Conservation (phyloP, 2,113 vertebrate genomes). For the Chiloscyllium plagiosum region DNA sequence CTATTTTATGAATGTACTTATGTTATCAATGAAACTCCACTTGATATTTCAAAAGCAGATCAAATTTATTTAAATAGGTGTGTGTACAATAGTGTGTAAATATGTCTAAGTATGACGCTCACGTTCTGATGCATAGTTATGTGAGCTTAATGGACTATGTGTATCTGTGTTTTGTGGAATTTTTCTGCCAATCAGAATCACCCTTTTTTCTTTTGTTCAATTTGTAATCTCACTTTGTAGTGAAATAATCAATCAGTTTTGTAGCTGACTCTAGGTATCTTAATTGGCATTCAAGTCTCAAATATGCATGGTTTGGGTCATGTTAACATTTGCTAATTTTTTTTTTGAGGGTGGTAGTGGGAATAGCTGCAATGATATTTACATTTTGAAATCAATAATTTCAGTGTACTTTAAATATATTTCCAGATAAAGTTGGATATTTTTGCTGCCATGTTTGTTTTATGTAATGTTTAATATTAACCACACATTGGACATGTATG, state of each 20-base stretch:
- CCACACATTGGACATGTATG: neutral
- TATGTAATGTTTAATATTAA: neutral
- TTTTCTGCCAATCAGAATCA: neutral
- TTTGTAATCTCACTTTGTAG: neutral
- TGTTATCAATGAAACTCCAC: neutral
- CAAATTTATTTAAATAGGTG: neutral
- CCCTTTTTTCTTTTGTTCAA: neutral
- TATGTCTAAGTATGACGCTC: neutral
- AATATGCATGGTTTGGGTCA: neutral
- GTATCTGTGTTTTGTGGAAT: neutral
- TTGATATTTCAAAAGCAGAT: neutral
- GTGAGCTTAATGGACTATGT: no score
- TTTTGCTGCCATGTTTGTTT: neutral
- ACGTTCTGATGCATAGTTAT: neutral
- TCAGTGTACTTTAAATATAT: neutral
- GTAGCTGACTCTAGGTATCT: neutral
- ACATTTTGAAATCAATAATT: neutral
- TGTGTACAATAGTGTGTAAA: neutral
- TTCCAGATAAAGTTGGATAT: neutral
- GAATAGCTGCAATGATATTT: neutral
- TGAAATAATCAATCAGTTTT: neutral
- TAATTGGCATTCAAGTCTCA: neutral
- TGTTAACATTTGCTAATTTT: neutral
- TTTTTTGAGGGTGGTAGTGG: neutral
- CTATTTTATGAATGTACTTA: neutral